These are phyloP conservation scores for Petrophora chlorosata DNA, from an alignment of 2,888 invertebrate species.

Conservation along the genomic window DNA sequence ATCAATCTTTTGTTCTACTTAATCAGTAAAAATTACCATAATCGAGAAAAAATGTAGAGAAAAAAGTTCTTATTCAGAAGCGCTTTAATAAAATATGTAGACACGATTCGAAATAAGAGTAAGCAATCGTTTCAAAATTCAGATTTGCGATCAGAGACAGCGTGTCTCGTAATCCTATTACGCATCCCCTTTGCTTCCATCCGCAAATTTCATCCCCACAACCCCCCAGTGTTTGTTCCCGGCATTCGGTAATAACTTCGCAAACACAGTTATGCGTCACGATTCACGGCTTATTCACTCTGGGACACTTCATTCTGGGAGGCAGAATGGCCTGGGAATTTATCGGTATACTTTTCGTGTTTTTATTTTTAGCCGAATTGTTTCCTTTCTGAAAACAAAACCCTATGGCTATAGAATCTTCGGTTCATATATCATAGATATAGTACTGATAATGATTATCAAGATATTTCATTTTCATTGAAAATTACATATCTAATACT, in stretches of 20 bases:
- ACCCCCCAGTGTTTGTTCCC: slow-evolving; percentile 40
- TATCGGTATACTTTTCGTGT: neutral
- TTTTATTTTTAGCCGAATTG: neutral
- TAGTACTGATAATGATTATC: too few species aligned
- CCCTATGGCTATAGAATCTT: neutral
- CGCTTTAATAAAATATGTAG: too few species aligned
- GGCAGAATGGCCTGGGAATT: slow-evolving; percentile 7
- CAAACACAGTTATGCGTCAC: slow-evolving; percentile 50
- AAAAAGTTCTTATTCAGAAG: too few species aligned
- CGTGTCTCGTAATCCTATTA: slow-evolving; percentile 35
- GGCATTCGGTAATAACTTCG: slow-evolving; percentile 51
- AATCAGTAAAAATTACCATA: too few species aligned
- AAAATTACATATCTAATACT: too few species aligned
- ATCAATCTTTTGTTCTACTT: too few species aligned
- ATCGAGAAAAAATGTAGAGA: too few species aligned
- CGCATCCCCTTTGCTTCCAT: slow-evolving; percentile 37
- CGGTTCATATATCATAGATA: neutral
- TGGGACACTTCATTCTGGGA: slow-evolving; percentile 12
- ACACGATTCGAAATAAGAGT: too few species aligned
- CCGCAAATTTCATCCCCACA: slow-evolving; percentile 24
- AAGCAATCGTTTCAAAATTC: slow-evolving; percentile 23
- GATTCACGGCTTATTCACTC: slow-evolving; percentile 46
- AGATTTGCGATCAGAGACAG: slow-evolving; percentile 30
- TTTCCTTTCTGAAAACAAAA: neutral
- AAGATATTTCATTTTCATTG: too few species aligned